Evolutionary conservation across 92 coral and sea anemone species (phyloP), one percentile per base, ranked within the genome.

Genomic region (Epizoanthus ramosus): DNA sequence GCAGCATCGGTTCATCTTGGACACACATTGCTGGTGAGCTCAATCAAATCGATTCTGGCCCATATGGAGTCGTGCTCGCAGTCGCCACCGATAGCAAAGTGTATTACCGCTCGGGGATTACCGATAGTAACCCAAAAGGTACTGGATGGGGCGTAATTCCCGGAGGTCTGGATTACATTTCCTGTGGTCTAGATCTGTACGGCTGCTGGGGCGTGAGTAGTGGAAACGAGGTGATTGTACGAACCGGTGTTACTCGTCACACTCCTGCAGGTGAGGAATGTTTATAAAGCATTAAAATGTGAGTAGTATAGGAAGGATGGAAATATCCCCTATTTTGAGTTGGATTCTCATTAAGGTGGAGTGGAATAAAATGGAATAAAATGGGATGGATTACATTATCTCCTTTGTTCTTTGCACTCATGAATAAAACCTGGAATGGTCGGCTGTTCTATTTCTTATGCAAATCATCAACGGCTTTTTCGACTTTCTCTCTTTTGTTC

Each of bases 151-250:
- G 9, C 5, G 3, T 1, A 0, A n/a, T 76, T 1, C 21, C 13
- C 9, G 81, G 81, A 8, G 1, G 0, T 8, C 2, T 60, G 17
- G 6, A 21, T 3, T 76, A 76, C 57, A 21, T 76, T 9, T 76
- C 69, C 39, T 76, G 81, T 21, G 81, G 81, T 35, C 10, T 23
- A 22, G n/a, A n/a, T n/a, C n/a, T n/a, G n/a, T 76, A 76, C 57
- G 70, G 70, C 3, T 76, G 81, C 60, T 76, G 81, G 81, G 81
- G 81, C 3, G 57, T 76, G 33, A 76, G 60, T 35, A 4, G 12
- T 59, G 0, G 0, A 4, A 6, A 37, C 19, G 12, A 4, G 0
- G 81, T 76, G 35, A 39, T 35, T 37, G 22, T 76, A n/a, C 31
- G 81, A 41, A 12, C 69, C 9, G 23, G 24, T 58, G 81, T 76